A percentile compares a stretch with the other conserved stretches of the same genome.
Evolutionary conservation across 2,113 vertebrate species (phyloP).

Genomic region (Brienomyrus longianalis): DNA sequence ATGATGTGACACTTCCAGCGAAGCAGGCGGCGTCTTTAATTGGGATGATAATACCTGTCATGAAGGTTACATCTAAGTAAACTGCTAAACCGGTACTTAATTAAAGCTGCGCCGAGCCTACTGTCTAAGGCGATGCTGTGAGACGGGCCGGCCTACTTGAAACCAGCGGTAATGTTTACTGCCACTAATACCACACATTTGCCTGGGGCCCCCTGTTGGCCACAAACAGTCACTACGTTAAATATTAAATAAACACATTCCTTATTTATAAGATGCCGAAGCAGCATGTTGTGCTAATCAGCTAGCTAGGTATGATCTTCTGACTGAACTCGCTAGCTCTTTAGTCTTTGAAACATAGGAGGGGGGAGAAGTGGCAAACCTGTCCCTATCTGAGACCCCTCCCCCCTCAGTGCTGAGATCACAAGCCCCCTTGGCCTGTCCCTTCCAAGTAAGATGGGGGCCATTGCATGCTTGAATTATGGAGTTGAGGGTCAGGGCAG

Average conservation of each 20-base stretch:
- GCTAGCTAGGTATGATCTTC: background rate
- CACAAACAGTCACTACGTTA: background rate
- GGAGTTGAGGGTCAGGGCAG: background rate
- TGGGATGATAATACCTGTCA: constrained; percentile 3
- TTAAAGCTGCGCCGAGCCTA: background rate
- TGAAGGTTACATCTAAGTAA: background rate
- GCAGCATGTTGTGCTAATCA: background rate
- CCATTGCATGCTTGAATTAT: background rate
- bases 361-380: background rate
- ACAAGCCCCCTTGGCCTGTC: background rate
- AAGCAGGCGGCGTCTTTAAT: background rate
- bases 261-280: background rate
- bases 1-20: background rate
- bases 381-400: background rate
- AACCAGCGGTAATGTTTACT: background rate
- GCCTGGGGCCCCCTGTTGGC: background rate
- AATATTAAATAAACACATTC: background rate
- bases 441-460: background rate
- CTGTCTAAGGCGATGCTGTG: background rate
- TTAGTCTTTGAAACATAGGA: background rate
- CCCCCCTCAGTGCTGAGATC: background rate
- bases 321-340: background rate
- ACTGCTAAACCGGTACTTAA: background rate
- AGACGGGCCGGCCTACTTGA: background rate
- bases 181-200: background rate